Evolutionary conservation across 2,888 invertebrate genomes (phyloP).

Genomic region (Eupeodes latifasciatus): DNA sequence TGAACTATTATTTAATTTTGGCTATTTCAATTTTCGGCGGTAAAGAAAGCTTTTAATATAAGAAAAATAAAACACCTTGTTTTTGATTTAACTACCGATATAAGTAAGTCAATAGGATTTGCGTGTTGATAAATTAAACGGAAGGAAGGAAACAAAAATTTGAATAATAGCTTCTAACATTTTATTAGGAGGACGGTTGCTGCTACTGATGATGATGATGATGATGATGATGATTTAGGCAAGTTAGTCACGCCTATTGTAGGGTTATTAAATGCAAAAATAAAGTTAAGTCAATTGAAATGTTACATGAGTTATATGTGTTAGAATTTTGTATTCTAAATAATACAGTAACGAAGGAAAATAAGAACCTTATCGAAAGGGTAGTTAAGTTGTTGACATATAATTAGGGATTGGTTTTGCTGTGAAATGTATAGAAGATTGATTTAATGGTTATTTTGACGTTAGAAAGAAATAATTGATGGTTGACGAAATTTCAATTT

Average conservation of each 20-base stretch:
- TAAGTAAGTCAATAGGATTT: slow-evolving; percentile 15
- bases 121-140: slow-evolving; percentile 34
- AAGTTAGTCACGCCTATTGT: slow-evolving; percentile 44
- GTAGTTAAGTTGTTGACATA: neutral
- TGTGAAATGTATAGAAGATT: neutral
- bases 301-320: slow-evolving; percentile 26
- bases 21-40: slow-evolving; percentile 21
- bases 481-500: neutral
- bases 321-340: neutral
- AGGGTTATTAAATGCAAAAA: slow-evolving; percentile 28
- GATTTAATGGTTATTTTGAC: neutral
- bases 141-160: slow-evolving; percentile 45
- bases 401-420: slow-evolving; percentile 24
- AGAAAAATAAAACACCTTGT: slow-evolving; percentile 2
- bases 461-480: neutral
- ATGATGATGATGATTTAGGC: slow-evolving; percentile 33
- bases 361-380: neutral
- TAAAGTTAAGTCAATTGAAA: slow-evolving; percentile 32
- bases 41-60: neutral
- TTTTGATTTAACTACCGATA: too few species aligned
- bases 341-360: neutral
- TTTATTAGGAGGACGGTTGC: slow-evolving; percentile 9
- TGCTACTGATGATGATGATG: neutral
- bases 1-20: slow-evolving; percentile 38
- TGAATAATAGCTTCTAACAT: slow-evolving; percentile 43